A percentile compares a stretch with the other conserved stretches of the same genome.
Evolutionary conservation across 2,797 vertebrate species (phyloP).

Genomic region (Tapera naevia): DNA sequence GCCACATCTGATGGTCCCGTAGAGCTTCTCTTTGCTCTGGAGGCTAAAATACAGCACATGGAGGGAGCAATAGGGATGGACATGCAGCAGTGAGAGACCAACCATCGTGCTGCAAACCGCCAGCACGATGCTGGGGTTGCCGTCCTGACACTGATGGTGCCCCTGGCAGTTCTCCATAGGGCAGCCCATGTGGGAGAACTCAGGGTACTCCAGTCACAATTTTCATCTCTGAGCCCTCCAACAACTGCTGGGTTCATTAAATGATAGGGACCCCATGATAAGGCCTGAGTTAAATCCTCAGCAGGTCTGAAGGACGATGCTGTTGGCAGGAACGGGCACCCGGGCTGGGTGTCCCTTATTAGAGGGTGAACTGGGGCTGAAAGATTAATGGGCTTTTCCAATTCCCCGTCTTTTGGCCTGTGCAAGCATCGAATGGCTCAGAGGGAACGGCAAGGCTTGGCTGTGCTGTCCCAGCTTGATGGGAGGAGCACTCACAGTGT

Average conservation of each 20-base stretch:
- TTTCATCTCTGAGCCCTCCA: background rate
- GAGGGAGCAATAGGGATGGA: background rate
- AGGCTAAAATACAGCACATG: background rate
- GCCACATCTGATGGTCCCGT: rapidly evolving
- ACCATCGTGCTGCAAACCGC: rapidly evolving
- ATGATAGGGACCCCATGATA: background rate
- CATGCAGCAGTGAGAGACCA: rapidly evolving
- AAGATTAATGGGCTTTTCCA: background rate
- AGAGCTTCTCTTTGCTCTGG: background rate
- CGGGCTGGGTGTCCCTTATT: background rate
- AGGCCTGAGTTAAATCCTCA: no score
- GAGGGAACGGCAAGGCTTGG: background rate
- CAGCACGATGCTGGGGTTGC: rapidly evolving
- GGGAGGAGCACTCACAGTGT: background rate
- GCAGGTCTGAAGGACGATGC: background rate
- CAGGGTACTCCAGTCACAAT: rapidly evolving
- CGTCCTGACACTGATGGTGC: background rate
- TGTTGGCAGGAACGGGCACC: background rate
- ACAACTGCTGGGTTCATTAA: background rate
- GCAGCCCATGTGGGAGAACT: background rate
- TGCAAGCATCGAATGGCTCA: background rate
- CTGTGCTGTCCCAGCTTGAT: background rate
- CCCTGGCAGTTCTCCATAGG: rapidly evolving
- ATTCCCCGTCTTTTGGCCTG: background rate
- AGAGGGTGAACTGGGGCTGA: background rate